phyloP scores from a whole-genome alignment of 2,888 invertebrate genomes.

The Cosmorhoe ocellata region DNA sequence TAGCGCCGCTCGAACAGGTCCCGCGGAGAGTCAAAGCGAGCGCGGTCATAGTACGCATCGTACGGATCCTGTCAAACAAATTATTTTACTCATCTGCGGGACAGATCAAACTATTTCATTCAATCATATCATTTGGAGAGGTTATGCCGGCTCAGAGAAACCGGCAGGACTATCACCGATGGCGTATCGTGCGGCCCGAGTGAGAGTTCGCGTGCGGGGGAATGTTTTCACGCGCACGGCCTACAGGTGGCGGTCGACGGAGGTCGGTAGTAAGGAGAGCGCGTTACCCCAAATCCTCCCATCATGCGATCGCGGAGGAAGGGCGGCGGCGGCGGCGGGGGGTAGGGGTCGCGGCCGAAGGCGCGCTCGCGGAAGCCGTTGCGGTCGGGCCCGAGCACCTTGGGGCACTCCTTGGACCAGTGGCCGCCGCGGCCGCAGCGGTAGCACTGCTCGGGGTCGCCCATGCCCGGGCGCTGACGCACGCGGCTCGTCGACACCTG shows the following conservation, averaged over 20 bases:
- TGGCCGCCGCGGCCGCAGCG: constrained; percentile 97
- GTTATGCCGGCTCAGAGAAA: constrained; percentile 9
- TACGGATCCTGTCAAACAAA: constrained; percentile 83
- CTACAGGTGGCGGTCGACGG: constrained; percentile 48
- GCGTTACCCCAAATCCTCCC: constrained; percentile 93
- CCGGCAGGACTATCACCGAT: constrained; percentile 30
- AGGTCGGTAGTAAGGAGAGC: constrained; percentile 43
- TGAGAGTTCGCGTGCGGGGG: constrained; percentile 61
- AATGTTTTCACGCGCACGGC: constrained; percentile 58
- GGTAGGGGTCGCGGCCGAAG: constrained; percentile 94
- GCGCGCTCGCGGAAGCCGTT: constrained; percentile 93
- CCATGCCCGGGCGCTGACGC: constrained; percentile 97
- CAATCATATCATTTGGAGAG: not conserved
- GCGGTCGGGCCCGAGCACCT: constrained; percentile 90
- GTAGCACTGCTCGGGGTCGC: constrained; percentile 97
- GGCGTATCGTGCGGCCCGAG: constrained; percentile 46
- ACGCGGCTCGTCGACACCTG: constrained; percentile 97
- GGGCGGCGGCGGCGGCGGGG: constrained; percentile 94
- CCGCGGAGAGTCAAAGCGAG: constrained; percentile 88
- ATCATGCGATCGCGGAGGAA: constrained; percentile 96
- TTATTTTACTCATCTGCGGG: constrained; percentile 2
- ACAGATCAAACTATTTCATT: not conserved
- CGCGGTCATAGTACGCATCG: constrained; percentile 91
- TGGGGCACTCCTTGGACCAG: constrained; percentile 98
- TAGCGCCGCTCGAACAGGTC: constrained; percentile 92